Conservation (phyloP, 2,113 vertebrate genomes). For the Poecilia latipinna region DNA sequence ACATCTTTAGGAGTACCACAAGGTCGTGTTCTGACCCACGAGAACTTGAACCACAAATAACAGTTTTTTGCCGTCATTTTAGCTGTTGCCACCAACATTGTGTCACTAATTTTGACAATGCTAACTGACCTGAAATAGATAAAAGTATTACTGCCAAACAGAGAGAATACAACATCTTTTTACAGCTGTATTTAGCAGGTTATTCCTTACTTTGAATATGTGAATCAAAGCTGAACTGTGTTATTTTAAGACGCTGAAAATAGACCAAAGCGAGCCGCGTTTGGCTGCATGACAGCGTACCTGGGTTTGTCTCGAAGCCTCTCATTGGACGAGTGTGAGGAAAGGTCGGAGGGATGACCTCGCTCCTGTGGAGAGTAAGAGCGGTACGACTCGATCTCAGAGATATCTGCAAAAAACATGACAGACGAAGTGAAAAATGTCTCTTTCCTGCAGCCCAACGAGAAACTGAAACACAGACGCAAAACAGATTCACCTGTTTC, state of each 20-base stretch:
- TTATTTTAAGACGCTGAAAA: background rate
- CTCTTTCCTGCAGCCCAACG: conserved; percentile 1
- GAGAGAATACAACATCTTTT: background rate
- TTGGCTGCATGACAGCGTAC: conserved; percentile 66
- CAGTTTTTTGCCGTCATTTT: too few species aligned
- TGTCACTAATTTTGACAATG: too few species aligned
- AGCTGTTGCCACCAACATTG: too few species aligned
- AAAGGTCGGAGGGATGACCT: conserved; percentile 89
- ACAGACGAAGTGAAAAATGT: conserved; percentile 34
- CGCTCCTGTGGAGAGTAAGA: conserved; percentile 92
- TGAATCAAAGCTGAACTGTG: background rate
- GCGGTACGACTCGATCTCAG: conserved; percentile 96
- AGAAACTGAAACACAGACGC: background rate
- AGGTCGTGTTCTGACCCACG: background rate
- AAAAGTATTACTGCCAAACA: background rate
- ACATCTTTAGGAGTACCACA: background rate
- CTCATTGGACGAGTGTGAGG: conserved; percentile 94
- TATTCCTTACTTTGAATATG: background rate
- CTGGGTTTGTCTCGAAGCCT: conserved; percentile 89
- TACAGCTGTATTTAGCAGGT: background rate
- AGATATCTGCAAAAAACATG: conserved; percentile 86
- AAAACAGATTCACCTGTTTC: too few species aligned
- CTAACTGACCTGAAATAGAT: background rate
- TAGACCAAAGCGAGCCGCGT: background rate
- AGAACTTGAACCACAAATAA: background rate